Base-by-base conservation (phyloP, 2,888 invertebrate species). In the Tortrix viridana region DNA sequence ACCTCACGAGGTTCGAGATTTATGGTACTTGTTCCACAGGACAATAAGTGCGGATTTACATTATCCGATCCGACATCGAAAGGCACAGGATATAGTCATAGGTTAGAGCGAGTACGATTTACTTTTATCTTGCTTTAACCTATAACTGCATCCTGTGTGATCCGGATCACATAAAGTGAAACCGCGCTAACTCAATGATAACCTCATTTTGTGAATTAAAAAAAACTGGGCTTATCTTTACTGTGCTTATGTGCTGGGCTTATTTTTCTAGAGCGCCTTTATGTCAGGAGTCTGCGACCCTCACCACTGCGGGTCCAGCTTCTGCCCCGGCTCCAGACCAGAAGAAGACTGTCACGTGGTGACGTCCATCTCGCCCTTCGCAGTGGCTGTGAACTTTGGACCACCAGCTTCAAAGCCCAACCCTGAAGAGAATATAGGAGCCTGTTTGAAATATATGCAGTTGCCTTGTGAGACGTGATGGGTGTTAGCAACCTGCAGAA, bases 351-450 rank as follows among this genome's bases (percentile, higher is more conserved):
- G 96, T 72, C 92, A 94, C 22, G 94, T 97, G 47, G 96, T 97
- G 85, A 96, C 95, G 49, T 95, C 95, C 26, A 94, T 95, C 5
- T 94, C 95, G 0, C 97, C 97, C 0, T 97, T 97, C 82, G 95
- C 95, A 16, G 94, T 97, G 43, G 95, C 96, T 5, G 93, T 97
- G 0, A 95, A 96, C 75, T 97, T 97, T 79, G 97, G 96, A 0
- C 93, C 95, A 1, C 95, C 94, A 0, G 80, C 85, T 0, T 79
- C 89, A n/a, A 95, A 95, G 71, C 93, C 94, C 20, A 95, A 94
- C 41, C 95, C 96, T 0, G 97, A 97, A 69, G 96, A 97, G 67
- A 97, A 97, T 76, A 94, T 96, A 41, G 97, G 97, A 22, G 96
- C 96, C 89, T 97, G 97, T 74, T 81, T 97, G 52, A 93, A 90